These are phyloP conservation scores for Manis javanica DNA, from an alignment of 2,797 vertebrate genomes.

Conservation along the genomic window DNA sequence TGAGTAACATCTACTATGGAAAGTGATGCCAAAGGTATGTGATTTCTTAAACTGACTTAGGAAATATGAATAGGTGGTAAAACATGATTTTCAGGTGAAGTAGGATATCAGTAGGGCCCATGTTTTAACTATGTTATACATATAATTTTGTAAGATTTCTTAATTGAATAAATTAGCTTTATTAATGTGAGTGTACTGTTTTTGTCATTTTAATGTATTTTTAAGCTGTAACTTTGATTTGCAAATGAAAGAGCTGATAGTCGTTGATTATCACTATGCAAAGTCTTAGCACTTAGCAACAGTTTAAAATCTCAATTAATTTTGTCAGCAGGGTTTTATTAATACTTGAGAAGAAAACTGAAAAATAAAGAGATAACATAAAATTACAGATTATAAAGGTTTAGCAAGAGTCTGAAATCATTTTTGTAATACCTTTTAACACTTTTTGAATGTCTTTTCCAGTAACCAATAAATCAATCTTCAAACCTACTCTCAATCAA, in stretches of 20 bases:
- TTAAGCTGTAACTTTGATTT: neutral
- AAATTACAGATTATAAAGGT: neutral
- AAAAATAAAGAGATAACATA: neutral
- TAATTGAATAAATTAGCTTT: constrained; percentile 16
- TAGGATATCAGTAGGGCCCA: fast-evolving
- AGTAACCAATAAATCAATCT: neutral
- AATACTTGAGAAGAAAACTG: constrained; percentile 4
- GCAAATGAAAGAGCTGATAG: constrained; percentile 30
- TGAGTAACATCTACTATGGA: neutral
- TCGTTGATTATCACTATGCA: neutral
- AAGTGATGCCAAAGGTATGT: neutral
- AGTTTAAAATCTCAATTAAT: constrained; percentile 42
- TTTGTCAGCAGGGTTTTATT: neutral
- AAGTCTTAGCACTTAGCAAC: constrained; percentile 1
- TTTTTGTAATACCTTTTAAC: neutral
- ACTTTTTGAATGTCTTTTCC: neutral
- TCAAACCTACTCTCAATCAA: neutral
- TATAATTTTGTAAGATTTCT: neutral
- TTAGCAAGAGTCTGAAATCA: neutral
- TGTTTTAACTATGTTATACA: neutral
- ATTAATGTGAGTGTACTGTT: neutral
- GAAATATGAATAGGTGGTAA: neutral
- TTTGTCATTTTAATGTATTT: constrained; percentile 8
- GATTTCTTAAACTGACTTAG: neutral
- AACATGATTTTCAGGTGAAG: neutral